These are phyloP conservation scores for Drosophila kambysellisi DNA, from an alignment of 2,888 invertebrate species.

Conservation along the genomic window DNA sequence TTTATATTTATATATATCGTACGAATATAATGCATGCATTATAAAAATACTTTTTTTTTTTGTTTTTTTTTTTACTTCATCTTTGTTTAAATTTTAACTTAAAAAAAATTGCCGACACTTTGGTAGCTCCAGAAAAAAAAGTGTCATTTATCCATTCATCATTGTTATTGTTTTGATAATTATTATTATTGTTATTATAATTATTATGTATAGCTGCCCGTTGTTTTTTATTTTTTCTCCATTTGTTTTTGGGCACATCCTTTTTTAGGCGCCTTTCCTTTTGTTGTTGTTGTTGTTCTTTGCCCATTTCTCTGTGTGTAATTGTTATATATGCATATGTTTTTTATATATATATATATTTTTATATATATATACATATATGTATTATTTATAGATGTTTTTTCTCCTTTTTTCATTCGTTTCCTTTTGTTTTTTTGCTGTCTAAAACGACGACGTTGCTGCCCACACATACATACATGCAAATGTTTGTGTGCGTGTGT, in stretches of 20 bases:
- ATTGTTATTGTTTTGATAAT: slow-evolving; percentile 3
- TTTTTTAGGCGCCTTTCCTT: slow-evolving; percentile 1
- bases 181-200: slow-evolving; percentile 14
- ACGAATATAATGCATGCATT: slow-evolving; percentile 84
- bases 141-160: slow-evolving; percentile 28
- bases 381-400: slow-evolving; percentile 63
- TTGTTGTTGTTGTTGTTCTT: slow-evolving; percentile 3
- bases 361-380: slow-evolving; percentile 55
- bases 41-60: slow-evolving; percentile 82
- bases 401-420: slow-evolving; percentile 12
- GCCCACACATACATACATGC: slow-evolving; percentile 17
- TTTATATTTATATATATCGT: slow-evolving; percentile 67
- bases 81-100: slow-evolving; percentile 67
- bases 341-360: slow-evolving; percentile 32
- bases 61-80: slow-evolving; percentile 39
- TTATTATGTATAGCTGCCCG: slow-evolving; percentile 32
- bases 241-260: slow-evolving; percentile 8
- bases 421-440: slow-evolving; percentile 39
- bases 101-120: slow-evolving; percentile 72
- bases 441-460: slow-evolving; percentile 69
- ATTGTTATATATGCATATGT: slow-evolving; percentile 41
- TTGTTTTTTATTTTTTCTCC: not conserved
- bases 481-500: slow-evolving; percentile 2
- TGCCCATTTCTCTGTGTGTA: slow-evolving; percentile 39
- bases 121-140: slow-evolving; percentile 41